Percentiles rank a stretch among this genome's conserved stretches.
Evolutionary conservation across 2,113 vertebrate species (phyloP).

Genomic region (Oreochromis aureus): DNA sequence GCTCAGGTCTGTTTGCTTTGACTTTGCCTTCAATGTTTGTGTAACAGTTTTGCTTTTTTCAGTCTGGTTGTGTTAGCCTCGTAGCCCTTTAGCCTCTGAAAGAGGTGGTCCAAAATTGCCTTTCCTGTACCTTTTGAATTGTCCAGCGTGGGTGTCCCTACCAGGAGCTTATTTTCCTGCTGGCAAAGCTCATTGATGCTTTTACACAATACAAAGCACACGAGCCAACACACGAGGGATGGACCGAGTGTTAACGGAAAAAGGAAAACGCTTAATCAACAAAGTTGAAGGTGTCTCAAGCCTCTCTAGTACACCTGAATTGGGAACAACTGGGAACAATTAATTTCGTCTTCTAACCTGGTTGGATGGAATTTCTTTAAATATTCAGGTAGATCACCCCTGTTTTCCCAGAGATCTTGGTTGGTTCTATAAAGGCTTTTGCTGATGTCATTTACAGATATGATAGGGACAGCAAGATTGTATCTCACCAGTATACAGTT

Average conservation of each 20-base stretch:
- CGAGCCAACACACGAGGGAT: not conserved
- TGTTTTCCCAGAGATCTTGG: not conserved
- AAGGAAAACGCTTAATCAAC: not conserved
- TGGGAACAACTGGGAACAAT: not conserved
- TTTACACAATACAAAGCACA: not conserved
- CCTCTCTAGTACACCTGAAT: not conserved
- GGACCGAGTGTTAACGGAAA: not conserved
- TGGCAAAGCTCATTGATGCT: not conserved
- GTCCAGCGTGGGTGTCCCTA: not conserved
- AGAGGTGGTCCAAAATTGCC: not conserved
- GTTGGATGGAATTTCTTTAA: fast-evolving
- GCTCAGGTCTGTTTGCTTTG: not conserved
- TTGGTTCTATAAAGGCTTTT: not conserved
- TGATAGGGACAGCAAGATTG: fast-evolving
- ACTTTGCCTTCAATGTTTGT: not conserved
- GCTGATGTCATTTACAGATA: not conserved
- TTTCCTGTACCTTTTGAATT: not conserved
- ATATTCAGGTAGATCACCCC: not conserved
- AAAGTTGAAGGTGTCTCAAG: not conserved
- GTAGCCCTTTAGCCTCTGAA: not conserved
- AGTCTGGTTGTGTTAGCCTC: not conserved
- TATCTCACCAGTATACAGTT: not conserved
- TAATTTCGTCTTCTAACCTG: not conserved
- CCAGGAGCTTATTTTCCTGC: not conserved
- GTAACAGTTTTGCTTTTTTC: not conserved